Percentiles rank a stretch among this genome's conserved stretches.
Conservation (phyloP, 1,140 invertebrate genomes). For the Xylocopa sonorina region DNA sequence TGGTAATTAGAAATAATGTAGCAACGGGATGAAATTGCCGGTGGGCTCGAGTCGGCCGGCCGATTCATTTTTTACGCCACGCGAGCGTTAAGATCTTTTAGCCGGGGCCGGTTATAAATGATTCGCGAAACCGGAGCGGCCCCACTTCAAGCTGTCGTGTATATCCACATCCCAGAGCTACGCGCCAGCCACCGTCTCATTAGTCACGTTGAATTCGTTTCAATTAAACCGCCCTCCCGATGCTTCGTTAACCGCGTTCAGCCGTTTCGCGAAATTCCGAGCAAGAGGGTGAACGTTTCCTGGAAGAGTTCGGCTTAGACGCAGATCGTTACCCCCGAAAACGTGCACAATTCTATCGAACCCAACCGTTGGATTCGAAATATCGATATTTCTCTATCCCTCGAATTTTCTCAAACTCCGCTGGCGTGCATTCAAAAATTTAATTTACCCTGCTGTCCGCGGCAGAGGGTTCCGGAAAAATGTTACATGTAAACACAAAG, state of each 20-base stretch:
- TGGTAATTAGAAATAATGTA: conserved; percentile 71
- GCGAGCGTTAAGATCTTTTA: conserved; percentile 69
- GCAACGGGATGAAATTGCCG: conserved; percentile 57
- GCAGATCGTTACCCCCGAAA: too few relatives aligned
- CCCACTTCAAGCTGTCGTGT: conserved; percentile 49
- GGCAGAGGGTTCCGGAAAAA: too few relatives aligned
- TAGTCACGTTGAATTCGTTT: conserved; percentile 63
- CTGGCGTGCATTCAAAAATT: too few relatives aligned
- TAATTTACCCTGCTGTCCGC: too few relatives aligned
- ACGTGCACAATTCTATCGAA: too few relatives aligned
- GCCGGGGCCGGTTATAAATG: conserved; percentile 64
- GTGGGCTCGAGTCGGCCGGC: conserved; percentile 54
- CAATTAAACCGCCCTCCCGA: conserved; percentile 56
- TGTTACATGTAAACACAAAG: too few relatives aligned
- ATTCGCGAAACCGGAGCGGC: conserved; percentile 63
- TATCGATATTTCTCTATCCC: too few relatives aligned
- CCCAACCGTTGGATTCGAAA: too few relatives aligned
- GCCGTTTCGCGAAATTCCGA: conserved; percentile 19
- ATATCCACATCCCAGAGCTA: conserved; percentile 42
- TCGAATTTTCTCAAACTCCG: too few relatives aligned
- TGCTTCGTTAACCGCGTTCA: conserved; percentile 32
- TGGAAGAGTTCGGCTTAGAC: not conserved
- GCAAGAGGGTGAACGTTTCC: not conserved
- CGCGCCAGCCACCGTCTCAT: conserved; percentile 54
- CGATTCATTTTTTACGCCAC: conserved; percentile 67